A percentile compares a stretch with the other conserved stretches of the same genome.
Evolutionary conservation across 2,797 vertebrate genomes (phyloP).

Genomic region (Eulemur albifrons): DNA sequence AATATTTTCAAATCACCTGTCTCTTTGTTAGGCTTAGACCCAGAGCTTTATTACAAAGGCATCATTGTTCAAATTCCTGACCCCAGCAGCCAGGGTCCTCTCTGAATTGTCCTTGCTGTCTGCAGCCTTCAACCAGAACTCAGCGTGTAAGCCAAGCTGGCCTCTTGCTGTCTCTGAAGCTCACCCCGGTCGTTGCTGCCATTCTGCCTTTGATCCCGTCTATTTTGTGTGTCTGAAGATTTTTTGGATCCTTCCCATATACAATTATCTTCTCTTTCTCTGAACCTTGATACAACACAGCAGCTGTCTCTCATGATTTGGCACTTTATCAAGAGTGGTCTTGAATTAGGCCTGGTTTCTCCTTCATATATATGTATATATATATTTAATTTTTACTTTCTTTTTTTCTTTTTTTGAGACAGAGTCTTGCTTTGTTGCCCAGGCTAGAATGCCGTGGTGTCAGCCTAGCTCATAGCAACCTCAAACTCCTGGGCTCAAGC

Average conservation of each 20-base stretch:
- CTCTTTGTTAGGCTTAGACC: background rate
- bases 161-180: background rate
- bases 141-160: background rate
- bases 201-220: background rate
- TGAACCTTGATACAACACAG: background rate
- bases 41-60: background rate
- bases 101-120: background rate
- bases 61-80: background rate
- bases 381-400: too few relatives aligned
- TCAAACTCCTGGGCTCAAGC: too few relatives aligned
- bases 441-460: too few relatives aligned
- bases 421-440: too few relatives aligned
- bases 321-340: background rate
- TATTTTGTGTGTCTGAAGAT: background rate
- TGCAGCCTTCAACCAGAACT: background rate
- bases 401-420: too few relatives aligned
- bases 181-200: background rate
- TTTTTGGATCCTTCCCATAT: background rate
- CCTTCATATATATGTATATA: background rate
- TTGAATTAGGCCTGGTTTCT: slow-evolving; percentile 15
- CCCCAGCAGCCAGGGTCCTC: background rate
- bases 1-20: background rate
- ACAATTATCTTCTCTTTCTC: background rate
- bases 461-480: too few relatives aligned
- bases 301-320: background rate